Base-by-base conservation (phyloP, 2,888 invertebrate genomes). In the Notodonta dromedarius region DNA sequence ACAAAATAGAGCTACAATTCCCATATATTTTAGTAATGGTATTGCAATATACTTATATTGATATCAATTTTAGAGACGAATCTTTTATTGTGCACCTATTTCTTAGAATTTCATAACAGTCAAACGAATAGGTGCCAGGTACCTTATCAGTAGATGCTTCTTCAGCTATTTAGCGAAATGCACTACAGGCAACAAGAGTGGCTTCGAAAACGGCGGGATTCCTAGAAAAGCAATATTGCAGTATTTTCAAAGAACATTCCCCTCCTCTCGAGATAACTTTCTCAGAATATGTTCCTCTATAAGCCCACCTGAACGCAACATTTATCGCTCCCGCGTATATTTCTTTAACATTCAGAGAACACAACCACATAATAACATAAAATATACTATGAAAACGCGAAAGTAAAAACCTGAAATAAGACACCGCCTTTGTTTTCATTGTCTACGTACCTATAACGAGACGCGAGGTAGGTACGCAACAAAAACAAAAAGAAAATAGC, bases 401-500 rank as follows among this genome's bases (percentile, higher is more conserved):
- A 83, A 83, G 82, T 84, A 86, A 85, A 85, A 85, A 83, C 81
- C 76, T 77, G 90, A 88, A 91, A 91, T 89, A 90, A 88, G 90
- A 90, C 85, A 88, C 87, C 86, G 83, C 76, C 87, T 90, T 89
- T 91, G 91, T 91, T 92, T 91, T 91, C 93, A 92, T 93, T 91
- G 92, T 87, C 78, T 83, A 81, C 86, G 84, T 86, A 86, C 90
- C 90, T 89, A 89, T 91, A 90, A 90, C 90, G 88, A 84, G 87
- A 85, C 83, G 84, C 83, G 80, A 83, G 85, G 78, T 82, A 83
- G 85, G 78, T 82, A 85, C 86, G 89, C 85, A 88, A 90, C 90
- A 93, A 93, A 93, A 93, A 93, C 93, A 92, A 90, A 24, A 93
- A 92, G 92, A 89, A 93, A 92, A 93, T 91, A 87, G 90, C 89